phyloP scores from a whole-genome alignment of 1,140 invertebrate species.

The Drosophila cardini region DNA sequence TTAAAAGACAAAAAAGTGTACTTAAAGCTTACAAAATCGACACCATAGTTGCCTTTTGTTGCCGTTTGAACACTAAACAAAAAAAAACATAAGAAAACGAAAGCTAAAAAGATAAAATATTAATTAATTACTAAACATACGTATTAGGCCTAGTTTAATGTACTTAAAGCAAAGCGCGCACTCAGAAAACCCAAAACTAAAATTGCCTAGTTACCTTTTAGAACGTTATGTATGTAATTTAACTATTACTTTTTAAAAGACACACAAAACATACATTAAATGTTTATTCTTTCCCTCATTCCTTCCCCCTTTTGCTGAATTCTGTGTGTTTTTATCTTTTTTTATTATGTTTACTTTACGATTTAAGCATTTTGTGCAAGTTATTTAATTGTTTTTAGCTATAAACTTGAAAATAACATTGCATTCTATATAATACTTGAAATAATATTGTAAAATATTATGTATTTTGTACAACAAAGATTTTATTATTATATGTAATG shows the following conservation, averaged over 20 bases:
- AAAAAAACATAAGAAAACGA: neutral
- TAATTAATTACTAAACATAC: conserved; percentile 39
- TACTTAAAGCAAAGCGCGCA: conserved; percentile 63
- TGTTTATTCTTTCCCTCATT: neutral
- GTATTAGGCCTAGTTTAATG: conserved; percentile 65
- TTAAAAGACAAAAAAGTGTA: conserved; percentile 73
- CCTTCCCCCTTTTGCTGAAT: conserved; percentile 20
- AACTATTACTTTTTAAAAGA: neutral
- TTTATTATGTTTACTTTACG: conserved; percentile 62
- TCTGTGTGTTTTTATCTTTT: conserved; percentile 46
- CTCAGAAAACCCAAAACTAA: conserved; percentile 49
- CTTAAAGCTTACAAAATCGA: conserved; percentile 55
- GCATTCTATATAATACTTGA: conserved; percentile 30
- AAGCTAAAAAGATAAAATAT: neutral
- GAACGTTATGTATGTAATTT: conserved; percentile 27
- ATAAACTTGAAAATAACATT: conserved; percentile 24
- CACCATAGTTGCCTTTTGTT: conserved; percentile 50
- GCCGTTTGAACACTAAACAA: conserved; percentile 24
- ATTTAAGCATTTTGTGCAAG: conserved; percentile 67
- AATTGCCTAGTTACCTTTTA: conserved; percentile 56
- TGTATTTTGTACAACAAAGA: conserved; percentile 71
- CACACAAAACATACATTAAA: conserved; percentile 13
- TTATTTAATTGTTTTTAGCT: conserved; percentile 63
- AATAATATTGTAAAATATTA: conserved; percentile 76
- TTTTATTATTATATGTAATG: conserved; percentile 66